Conservation (phyloP, 2,888 invertebrate genomes). For the Linyphia triangularis region DNA sequence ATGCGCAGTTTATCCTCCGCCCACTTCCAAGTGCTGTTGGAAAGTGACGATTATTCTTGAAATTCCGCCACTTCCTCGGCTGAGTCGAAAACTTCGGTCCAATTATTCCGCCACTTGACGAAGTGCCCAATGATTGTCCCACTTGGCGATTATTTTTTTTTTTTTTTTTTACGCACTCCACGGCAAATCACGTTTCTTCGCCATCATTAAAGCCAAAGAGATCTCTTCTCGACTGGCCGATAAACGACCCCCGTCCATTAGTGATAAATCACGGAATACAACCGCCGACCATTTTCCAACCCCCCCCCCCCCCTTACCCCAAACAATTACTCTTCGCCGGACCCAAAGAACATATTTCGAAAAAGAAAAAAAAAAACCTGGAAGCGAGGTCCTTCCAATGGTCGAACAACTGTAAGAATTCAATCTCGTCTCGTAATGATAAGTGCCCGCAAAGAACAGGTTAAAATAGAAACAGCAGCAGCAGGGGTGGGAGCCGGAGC, state of each 20-base stretch:
- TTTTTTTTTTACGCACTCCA: too few species aligned
- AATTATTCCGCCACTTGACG: too few species aligned
- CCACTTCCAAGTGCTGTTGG: too few species aligned
- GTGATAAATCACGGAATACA: slow-evolving; percentile 30
- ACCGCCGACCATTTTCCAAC: background rate
- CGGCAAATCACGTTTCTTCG: slow-evolving; percentile 11
- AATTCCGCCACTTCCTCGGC: too few species aligned
- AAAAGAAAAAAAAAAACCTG: background rate
- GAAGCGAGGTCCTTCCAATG: too few species aligned
- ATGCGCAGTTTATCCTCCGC: too few species aligned
- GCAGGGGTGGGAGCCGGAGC: background rate
- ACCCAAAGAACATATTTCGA: background rate
- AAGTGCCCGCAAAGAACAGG: slow-evolving; percentile 17
- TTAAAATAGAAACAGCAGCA: slow-evolving; percentile 56
- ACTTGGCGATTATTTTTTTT: too few species aligned
- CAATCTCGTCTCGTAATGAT: slow-evolving; percentile 37
- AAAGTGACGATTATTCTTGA: too few species aligned
- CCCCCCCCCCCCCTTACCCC: background rate
- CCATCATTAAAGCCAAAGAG: background rate
- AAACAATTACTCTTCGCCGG: slow-evolving; percentile 7
- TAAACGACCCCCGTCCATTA: slow-evolving; percentile 1
- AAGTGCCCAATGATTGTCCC: too few species aligned
- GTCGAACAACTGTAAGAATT: slow-evolving; percentile 29
- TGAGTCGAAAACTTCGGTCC: too few species aligned
- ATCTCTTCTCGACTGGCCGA: background rate